These are phyloP conservation scores for Athrips mouffetella DNA, from an alignment of 2,888 invertebrate species.

Conservation along the genomic window DNA sequence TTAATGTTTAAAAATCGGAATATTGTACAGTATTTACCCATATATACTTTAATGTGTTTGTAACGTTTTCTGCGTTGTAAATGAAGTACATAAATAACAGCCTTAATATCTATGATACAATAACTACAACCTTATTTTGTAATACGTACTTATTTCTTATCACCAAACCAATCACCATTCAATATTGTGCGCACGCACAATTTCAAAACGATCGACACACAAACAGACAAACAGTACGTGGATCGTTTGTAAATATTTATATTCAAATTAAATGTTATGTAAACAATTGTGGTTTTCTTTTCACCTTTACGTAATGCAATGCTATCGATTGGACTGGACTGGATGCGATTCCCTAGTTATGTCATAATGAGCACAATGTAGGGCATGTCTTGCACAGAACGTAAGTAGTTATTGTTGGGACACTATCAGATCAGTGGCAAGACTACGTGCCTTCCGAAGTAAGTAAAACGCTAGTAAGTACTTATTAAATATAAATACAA, in stretches of 20 bases:
- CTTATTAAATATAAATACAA: no score
- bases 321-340: slow-evolving; percentile 29
- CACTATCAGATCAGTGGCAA: no score
- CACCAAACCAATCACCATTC: slow-evolving; percentile 3
- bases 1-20: no score
- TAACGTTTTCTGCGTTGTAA: no score
- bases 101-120: no score
- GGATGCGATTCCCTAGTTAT: slow-evolving; percentile 1
- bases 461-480: no score
- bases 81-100: no score
- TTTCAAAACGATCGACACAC: slow-evolving; percentile 24
- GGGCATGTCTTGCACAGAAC: no score
- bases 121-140: neutral
- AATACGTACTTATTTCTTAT: neutral
- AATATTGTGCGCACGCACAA: slow-evolving; percentile 26
- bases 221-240: slow-evolving; percentile 49
- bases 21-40: no score
- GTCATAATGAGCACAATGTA: neutral
- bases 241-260: slow-evolving; percentile 52
- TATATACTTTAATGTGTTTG: no score
- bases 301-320: slow-evolving; percentile 19
- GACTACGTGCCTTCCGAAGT: no score
- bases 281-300: slow-evolving; percentile 52
- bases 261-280: slow-evolving; percentile 57
- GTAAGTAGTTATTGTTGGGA: no score